Base-by-base conservation (phyloP, 2,888 invertebrate genomes). In the Andricus curvator region DNA sequence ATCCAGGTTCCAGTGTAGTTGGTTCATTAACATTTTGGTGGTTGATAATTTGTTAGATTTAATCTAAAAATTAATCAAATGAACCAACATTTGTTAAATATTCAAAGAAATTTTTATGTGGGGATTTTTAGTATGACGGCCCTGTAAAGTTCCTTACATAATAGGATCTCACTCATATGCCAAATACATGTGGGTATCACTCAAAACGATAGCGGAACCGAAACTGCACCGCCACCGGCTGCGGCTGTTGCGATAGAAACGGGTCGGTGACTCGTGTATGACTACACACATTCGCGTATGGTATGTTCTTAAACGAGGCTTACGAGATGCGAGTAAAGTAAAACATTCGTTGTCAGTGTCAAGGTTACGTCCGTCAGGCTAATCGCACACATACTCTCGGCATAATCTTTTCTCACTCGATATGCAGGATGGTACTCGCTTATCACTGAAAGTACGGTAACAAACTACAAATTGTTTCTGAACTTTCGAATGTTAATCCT, bases 181-280 rank as follows among this genome's bases (percentile, higher is more conserved):
- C 37, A 67, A 15, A 15, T 44, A 8, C 44, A 15, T 44, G 44
- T 51, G 9, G 33, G 33, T 56, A 74, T 56, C 56, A 2, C 51
- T 74, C 51, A 33, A 15, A 44, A 74, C 56, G 74, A 74, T 51
- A 74, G 74, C 51, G 51, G 74, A 74, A 74, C 51, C 33, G 74
- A 74, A 33, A 74, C 29, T 74, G 20, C 33, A 33, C 8, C 33
- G 33, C 33, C 29, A 56, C n/a, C 62, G 62, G 15, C 62, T 13
- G 51, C 9, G 25, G 29, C 29, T 74, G 56, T 48, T 25, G 48
- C 70, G 33, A 74, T 74, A 56, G 56, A 74, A 51, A 37, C 74
- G 74, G 74, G 74, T 74, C 74, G 74, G 33, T 74, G 74, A 74
- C 74, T 74, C 51, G 25, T 33, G 33, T 51, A 74, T 25, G 74